A percentile compares a stretch with the other conserved stretches of the same genome.
Conservation (phyloP, 2,113 vertebrate genomes). For the Tamias sibiricus region DNA sequence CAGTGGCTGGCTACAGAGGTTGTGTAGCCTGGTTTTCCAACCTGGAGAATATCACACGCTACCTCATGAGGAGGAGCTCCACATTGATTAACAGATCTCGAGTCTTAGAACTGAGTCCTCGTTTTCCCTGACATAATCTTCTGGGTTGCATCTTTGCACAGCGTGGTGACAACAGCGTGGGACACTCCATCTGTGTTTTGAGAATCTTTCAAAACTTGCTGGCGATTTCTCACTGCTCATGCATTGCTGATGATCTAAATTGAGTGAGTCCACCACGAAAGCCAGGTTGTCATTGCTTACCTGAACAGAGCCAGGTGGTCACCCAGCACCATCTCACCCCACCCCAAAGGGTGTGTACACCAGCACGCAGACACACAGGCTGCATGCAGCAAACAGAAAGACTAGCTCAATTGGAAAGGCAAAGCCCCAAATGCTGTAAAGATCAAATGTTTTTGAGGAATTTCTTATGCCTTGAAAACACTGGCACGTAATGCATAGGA, state of each 20-base stretch:
- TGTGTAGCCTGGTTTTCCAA: not conserved
- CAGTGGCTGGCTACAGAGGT: not conserved
- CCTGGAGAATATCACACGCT: not conserved
- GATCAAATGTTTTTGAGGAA: not conserved
- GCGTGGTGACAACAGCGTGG: not conserved
- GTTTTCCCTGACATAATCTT: not conserved
- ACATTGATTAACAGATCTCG: not conserved
- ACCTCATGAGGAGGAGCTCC: not conserved
- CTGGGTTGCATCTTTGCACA: not conserved
- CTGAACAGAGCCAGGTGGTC: not conserved
- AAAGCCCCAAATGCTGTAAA: not conserved
- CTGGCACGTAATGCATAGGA: not conserved
- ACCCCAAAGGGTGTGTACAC: not conserved
- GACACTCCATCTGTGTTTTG: not conserved
- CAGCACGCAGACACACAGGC: not conserved
- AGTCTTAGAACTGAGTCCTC: not conserved
- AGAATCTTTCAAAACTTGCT: not conserved
- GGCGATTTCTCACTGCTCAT: not conserved
- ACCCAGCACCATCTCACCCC: not conserved
- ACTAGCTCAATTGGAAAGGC: not conserved
- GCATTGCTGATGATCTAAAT: not conserved
- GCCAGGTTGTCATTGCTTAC: not conserved
- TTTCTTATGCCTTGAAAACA: not conserved
- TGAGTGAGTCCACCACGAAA: not conserved
- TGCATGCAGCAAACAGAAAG: not conserved